A percentile compares a stretch with the other conserved stretches of the same genome.
Evolutionary conservation across 2,888 invertebrate genomes (phyloP).

Genomic region (Spodoptera picta): DNA sequence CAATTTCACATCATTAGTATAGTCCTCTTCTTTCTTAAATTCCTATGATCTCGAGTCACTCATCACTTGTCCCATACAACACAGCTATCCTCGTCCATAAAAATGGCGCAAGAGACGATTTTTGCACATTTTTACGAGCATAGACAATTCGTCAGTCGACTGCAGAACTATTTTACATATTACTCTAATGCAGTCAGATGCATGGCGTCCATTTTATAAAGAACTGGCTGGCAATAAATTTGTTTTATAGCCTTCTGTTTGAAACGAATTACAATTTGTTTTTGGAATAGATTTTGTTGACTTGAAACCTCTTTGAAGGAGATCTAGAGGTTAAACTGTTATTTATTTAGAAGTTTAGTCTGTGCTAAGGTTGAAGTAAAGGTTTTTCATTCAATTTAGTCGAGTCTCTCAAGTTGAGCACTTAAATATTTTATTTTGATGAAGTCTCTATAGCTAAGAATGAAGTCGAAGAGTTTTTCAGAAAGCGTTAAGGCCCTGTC

Average conservation of each 20-base stretch:
- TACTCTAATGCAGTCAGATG: conserved; percentile 49
- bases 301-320: conserved; percentile 4
- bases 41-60: conserved; percentile 7
- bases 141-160: conserved; percentile 56
- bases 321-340: conserved; percentile 4
- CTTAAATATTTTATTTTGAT: too few species aligned
- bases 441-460: too few species aligned
- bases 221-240: conserved; percentile 23
- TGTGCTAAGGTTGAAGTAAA: too few species aligned
- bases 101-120: conserved; percentile 78
- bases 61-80: conserved; percentile 44
- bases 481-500: too few species aligned
- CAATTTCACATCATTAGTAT: neutral
- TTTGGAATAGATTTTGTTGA: conserved; percentile 9
- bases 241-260: conserved; percentile 18
- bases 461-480: too few species aligned
- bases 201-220: conserved; percentile 36
- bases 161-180: conserved; percentile 40
- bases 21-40: neutral
- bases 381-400: too few species aligned
- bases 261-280: conserved; percentile 16
- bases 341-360: neutral
- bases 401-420: too few species aligned
- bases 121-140: conserved; percentile 77
- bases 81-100: conserved; percentile 43